These are phyloP conservation scores for Tiliacea citrago DNA, from an alignment of 2,888 invertebrate species.

Conservation along the genomic window DNA sequence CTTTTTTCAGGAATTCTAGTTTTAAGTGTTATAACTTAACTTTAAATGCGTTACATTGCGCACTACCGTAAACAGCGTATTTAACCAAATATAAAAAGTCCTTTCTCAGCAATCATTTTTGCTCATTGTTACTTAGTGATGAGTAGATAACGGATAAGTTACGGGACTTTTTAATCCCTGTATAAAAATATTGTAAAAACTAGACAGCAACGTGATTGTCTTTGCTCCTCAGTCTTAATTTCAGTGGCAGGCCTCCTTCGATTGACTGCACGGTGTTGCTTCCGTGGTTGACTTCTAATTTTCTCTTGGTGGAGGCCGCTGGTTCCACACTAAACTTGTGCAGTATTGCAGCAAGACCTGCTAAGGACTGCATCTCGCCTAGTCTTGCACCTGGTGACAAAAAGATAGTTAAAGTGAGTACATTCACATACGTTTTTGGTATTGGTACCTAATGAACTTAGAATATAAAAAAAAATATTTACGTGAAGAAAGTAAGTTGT, in stretches of 20 bases:
- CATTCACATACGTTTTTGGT: too few species aligned
- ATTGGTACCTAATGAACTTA: neutral
- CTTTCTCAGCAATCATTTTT: too few species aligned
- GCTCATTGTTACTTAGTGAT: too few species aligned
- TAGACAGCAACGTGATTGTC: constrained; percentile 9
- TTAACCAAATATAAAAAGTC: too few species aligned
- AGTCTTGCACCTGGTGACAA: constrained; percentile 74
- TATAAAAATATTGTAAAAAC: neutral
- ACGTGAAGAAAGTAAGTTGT: neutral
- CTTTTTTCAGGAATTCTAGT: too few species aligned
- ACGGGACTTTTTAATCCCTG: too few species aligned
- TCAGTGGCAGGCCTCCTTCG: constrained; percentile 71
- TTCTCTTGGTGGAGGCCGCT: constrained; percentile 55
- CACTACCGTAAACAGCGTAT: too few species aligned
- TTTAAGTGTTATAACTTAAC: too few species aligned
- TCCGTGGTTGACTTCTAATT: constrained; percentile 63
- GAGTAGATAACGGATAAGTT: too few species aligned
- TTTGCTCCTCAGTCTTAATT: constrained; percentile 64
- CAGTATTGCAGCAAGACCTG: constrained; percentile 78
- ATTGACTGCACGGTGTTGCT: constrained; percentile 73
- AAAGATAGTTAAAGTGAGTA: neutral
- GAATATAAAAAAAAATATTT: neutral
- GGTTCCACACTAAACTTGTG: constrained; percentile 77
- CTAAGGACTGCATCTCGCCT: constrained; percentile 81
- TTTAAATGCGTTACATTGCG: too few species aligned